Base-by-base conservation (phyloP, 1,140 invertebrate species). In the Scaptodrosophila lebanonensis region DNA sequence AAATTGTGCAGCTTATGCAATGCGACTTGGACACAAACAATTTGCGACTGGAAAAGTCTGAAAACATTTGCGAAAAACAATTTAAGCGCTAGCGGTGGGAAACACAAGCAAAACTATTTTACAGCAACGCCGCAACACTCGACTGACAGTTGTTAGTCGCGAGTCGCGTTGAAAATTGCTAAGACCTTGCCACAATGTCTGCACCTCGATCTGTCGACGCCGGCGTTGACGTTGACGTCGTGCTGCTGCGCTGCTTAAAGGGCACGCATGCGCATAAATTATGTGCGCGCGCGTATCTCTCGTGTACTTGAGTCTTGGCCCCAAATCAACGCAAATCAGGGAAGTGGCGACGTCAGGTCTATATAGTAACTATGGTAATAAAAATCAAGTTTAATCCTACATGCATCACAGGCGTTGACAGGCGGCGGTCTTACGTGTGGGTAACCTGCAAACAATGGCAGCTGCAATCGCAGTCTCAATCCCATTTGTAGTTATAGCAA, bases 351-450 rank as follows among this genome's bases (percentile, higher is more conserved):
- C 35, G 29, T 36, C 22, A 38, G 25, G 68, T 68, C 73, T 72
- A 72, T 79, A 77, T 77, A 73, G 73, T 65, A 77, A 79, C 73
- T 65, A 82, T 73, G 73, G 75, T 66, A 82, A 82, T 82, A 82
- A 82, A 82, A 82, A 82, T 82, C 76, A 75, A 82, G 75, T 82
- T 82, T 82, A 82, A 82, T 82, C 76, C 76, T 79, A 79, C 75
- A 69, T 79, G 69, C 75, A 70, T 63, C 66, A 66, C 57, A 53
- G 66, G 76, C 75, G 75, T 66, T 82, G 75, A 82, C 75, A 82
- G 75, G 33, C 73, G 42, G 52, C 57, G 62, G 33, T 17, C 52
- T n/a, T 63, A 53, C 51, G 61, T 63, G 59, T 68, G 63, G 51
- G 57, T 72, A 27, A 22, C 50, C 45, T 52, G 48, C 68, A 79